phyloP scores from a whole-genome alignment of 2,113 vertebrate genomes.

The Chunga burmeisteri region DNA sequence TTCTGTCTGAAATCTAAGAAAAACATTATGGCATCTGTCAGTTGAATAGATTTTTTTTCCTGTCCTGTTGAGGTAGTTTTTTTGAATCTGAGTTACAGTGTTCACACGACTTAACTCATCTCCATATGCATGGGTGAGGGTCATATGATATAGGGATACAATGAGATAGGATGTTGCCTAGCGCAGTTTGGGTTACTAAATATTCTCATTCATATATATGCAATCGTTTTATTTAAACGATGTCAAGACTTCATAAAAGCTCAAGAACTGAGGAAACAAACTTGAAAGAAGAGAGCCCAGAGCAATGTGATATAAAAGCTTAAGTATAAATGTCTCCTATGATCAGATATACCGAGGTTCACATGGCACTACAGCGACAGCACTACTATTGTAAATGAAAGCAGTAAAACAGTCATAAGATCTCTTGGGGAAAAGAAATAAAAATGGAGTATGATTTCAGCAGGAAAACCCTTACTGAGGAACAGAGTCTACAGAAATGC shows the following conservation, averaged over 20 bases:
- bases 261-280: not conserved
- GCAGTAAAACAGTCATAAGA: not conserved
- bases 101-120: not conserved
- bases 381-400: not conserved
- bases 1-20: not conserved
- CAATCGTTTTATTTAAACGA: not conserved
- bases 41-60: not conserved
- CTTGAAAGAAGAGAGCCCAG: not conserved
- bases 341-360: not conserved
- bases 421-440: not conserved
- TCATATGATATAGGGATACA: not conserved
- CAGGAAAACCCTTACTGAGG: not conserved
- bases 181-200: not conserved
- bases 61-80: not conserved
- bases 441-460: not conserved
- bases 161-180: not conserved
- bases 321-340: not conserved
- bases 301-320: not conserved
- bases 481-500: not conserved
- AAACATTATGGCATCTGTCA: not conserved
- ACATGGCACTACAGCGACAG: not conserved
- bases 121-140: too few species aligned
- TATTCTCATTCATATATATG: not conserved
- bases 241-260: not conserved
- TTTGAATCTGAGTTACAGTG: not conserved